These are phyloP conservation scores for Mirounga angustirostris DNA, from an alignment of 2,113 vertebrate genomes.

Conservation along the genomic window DNA sequence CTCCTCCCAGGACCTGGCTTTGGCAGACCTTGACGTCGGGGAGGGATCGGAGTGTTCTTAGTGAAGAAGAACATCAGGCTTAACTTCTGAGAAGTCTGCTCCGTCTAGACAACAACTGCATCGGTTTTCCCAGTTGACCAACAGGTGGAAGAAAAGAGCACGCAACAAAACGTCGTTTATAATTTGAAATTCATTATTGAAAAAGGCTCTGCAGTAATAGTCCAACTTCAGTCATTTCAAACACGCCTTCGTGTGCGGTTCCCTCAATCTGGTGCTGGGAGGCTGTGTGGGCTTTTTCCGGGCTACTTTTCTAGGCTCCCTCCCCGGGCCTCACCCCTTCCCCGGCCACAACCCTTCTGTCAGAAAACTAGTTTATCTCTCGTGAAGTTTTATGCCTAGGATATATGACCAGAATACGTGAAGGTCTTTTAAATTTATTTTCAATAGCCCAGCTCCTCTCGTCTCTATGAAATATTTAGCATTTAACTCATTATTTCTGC, in stretches of 20 bases:
- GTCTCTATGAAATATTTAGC: conserved; percentile 82
- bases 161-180: conserved; percentile 48
- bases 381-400: conserved; percentile 57
- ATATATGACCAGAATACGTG: conserved; percentile 75
- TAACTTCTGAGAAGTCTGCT: neutral
- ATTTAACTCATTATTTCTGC: conserved; percentile 83
- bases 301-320: neutral
- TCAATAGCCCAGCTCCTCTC: conserved; percentile 64
- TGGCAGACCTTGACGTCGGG: neutral
- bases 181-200: conserved; percentile 69
- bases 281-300: neutral
- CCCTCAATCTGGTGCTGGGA: fast-evolving
- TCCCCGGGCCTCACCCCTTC: neutral
- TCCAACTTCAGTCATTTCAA: conserved; percentile 41
- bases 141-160: conserved; percentile 42
- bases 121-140: neutral
- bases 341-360: neutral
- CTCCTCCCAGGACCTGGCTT: neutral
- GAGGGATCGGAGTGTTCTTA: neutral
- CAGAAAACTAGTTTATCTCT: conserved; percentile 69
- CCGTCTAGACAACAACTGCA: neutral
- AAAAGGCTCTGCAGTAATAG: conserved; percentile 45
- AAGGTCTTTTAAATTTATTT: conserved; percentile 81
- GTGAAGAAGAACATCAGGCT: neutral
- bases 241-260: neutral